A percentile compares a stretch with the other conserved stretches of the same genome.
Evolutionary conservation across 2,888 invertebrate genomes (phyloP).

Genomic region (Rhagophthalmus giganteus): DNA sequence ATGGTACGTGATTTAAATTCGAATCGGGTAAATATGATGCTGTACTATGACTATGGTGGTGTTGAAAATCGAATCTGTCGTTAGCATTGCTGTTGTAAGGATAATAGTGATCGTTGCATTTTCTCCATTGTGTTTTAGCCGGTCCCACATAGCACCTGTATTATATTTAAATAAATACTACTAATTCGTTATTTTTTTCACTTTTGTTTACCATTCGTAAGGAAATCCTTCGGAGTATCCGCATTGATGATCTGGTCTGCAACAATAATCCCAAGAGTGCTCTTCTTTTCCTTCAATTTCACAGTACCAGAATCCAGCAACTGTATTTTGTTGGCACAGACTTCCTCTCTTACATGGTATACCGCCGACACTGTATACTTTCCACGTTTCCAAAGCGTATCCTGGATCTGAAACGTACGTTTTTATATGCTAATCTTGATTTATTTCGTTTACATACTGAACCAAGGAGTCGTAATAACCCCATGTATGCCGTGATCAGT

Average conservation of each 20-base stretch:
- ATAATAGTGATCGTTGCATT: conserved; percentile 81
- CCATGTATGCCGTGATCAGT: background rate
- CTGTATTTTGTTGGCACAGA: conserved; percentile 70
- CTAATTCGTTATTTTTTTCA: too few relatives aligned
- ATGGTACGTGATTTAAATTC: conserved; percentile 4
- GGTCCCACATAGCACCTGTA: conserved; percentile 83
- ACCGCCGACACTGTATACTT: conserved; percentile 79
- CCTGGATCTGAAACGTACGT: conserved; percentile 29
- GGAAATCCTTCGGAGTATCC: conserved; percentile 81
- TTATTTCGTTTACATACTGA: conserved; percentile 1
- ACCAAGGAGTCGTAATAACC: conserved; percentile 1
- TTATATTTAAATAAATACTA: too few relatives aligned
- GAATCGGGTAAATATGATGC: conserved; percentile 19
- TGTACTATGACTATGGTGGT: conserved; percentile 11
- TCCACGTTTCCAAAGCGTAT: conserved; percentile 59
- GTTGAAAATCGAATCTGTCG: conserved; percentile 38
- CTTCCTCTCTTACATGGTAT: conserved; percentile 73
- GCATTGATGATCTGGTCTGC: conserved; percentile 78
- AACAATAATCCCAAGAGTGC: conserved; percentile 85
- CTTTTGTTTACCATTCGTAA: conserved; percentile 80
- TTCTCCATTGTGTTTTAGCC: conserved; percentile 79
- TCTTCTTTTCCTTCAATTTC: conserved; percentile 72
- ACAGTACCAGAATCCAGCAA: conserved; percentile 83
- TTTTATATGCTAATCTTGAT: too few relatives aligned
- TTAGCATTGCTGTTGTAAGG: conserved; percentile 59